These are phyloP conservation scores for Dolichopus griseipennis DNA, from an alignment of 2,888 invertebrate genomes.

Conservation along the genomic window DNA sequence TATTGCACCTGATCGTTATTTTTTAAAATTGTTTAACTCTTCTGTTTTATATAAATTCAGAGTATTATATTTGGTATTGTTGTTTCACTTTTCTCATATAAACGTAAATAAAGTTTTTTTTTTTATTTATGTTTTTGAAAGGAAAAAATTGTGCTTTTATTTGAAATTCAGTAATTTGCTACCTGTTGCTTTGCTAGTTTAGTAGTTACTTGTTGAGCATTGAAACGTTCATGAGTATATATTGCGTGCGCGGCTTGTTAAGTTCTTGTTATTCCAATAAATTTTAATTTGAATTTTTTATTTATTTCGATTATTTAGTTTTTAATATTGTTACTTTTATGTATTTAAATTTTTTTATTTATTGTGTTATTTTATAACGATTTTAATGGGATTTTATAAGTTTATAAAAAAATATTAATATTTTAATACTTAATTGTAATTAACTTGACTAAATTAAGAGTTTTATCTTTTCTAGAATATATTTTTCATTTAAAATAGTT, in stretches of 20 bases:
- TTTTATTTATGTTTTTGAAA: not conserved
- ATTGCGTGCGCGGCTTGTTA: not conserved
- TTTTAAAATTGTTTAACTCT: not conserved
- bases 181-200: not conserved
- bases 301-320: not conserved
- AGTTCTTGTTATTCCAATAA: too few species aligned
- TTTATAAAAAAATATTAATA: too few species aligned
- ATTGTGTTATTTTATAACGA: too few species aligned
- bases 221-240: not conserved
- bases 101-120: not conserved
- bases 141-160: not conserved
- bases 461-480: too few species aligned
- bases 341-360: too few species aligned
- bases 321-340: not conserved
- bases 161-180: not conserved
- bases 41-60: not conserved
- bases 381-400: too few species aligned
- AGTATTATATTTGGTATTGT: not conserved
- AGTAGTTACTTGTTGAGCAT: not conserved
- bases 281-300: not conserved
- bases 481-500: too few species aligned
- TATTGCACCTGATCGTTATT: not conserved
- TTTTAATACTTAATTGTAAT: too few species aligned
- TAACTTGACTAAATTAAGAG: too few species aligned
- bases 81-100: constrained; percentile 1